Conservation (phyloP, 2,888 invertebrate species). For the Acleris cristana region DNA sequence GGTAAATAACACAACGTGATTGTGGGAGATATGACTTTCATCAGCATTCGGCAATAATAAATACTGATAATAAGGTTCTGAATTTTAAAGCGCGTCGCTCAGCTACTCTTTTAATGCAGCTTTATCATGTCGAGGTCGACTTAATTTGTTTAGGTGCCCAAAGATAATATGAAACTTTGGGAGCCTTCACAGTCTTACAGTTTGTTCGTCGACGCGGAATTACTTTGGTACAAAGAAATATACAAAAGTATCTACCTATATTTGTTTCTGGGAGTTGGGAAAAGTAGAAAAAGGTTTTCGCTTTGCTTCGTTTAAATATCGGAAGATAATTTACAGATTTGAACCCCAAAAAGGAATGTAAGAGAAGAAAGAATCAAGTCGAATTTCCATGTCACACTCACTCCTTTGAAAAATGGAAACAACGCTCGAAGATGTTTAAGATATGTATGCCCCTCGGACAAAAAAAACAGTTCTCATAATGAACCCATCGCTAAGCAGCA, state of each 20-base stretch:
- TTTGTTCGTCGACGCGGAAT: slow-evolving; percentile 30
- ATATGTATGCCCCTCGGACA: too few relatives aligned
- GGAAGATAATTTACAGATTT: not conserved
- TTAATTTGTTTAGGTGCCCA: slow-evolving; percentile 36
- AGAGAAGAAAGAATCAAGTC: too few relatives aligned
- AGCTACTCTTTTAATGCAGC: not conserved
- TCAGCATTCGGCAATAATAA: too few relatives aligned
- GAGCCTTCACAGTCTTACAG: slow-evolving; percentile 25
- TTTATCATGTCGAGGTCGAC: slow-evolving; percentile 30
- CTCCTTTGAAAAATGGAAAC: too few relatives aligned
- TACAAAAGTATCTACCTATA: slow-evolving; percentile 6
- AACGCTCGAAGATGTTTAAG: too few relatives aligned
- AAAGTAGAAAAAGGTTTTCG: not conserved
- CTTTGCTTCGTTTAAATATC: not conserved
- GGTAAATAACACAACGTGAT: too few relatives aligned
- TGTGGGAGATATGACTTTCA: too few relatives aligned
- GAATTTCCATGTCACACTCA: too few relatives aligned
- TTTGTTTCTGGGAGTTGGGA: not conserved
- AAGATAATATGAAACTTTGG: slow-evolving; percentile 37
- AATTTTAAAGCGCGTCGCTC: not conserved
- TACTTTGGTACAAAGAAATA: slow-evolving; percentile 3
- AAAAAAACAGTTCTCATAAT: too few relatives aligned
- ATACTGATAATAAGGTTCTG: too few relatives aligned
- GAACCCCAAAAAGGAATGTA: too few relatives aligned
- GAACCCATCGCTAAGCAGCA: too few relatives aligned